Evolutionary conservation across 2,113 vertebrate genomes (phyloP).

Genomic region (Argyrosomus japonicus): DNA sequence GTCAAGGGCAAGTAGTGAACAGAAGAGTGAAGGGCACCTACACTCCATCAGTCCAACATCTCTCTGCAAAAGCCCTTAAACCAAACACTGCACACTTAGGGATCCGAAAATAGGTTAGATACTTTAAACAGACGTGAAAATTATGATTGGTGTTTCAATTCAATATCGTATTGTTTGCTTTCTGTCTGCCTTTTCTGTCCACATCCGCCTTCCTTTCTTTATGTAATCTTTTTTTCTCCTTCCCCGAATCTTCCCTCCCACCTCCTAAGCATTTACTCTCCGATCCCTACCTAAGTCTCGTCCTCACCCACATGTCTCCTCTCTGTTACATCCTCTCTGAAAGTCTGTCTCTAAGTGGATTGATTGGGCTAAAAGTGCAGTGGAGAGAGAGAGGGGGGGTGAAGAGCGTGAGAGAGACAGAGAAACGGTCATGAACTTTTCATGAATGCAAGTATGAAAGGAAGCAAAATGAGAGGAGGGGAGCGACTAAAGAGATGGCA

Average conservation of each 20-base stretch:
- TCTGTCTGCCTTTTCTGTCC: neutral
- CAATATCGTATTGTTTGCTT: slow-evolving; percentile 9
- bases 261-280: slow-evolving; percentile 42
- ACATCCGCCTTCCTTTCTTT: slow-evolving; percentile 20
- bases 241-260: slow-evolving; percentile 32
- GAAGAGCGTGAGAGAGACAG: slow-evolving; percentile 26
- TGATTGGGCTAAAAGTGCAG: slow-evolving; percentile 65
- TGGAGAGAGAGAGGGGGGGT: neutral
- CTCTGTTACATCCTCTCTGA: slow-evolving; percentile 63
- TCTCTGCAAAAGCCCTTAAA: neutral
- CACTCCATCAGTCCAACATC: slow-evolving; percentile 13
- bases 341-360: slow-evolving; percentile 76
- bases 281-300: slow-evolving; percentile 27
- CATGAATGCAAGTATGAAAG: slow-evolving; percentile 52
- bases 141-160: neutral
- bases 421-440: slow-evolving; percentile 62
- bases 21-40: slow-evolving; percentile 50
- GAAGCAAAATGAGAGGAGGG: slow-evolving; percentile 6
- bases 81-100: slow-evolving; percentile 4
- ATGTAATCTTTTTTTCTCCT: slow-evolving; percentile 39
- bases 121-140: neutral
- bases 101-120: slow-evolving; percentile 26
- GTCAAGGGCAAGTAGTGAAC: slow-evolving; percentile 51
- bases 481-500: slow-evolving; percentile 19
- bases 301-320: slow-evolving; percentile 47